Conservation (phyloP, 2,113 vertebrate genomes). For the Seriola dumerili region DNA sequence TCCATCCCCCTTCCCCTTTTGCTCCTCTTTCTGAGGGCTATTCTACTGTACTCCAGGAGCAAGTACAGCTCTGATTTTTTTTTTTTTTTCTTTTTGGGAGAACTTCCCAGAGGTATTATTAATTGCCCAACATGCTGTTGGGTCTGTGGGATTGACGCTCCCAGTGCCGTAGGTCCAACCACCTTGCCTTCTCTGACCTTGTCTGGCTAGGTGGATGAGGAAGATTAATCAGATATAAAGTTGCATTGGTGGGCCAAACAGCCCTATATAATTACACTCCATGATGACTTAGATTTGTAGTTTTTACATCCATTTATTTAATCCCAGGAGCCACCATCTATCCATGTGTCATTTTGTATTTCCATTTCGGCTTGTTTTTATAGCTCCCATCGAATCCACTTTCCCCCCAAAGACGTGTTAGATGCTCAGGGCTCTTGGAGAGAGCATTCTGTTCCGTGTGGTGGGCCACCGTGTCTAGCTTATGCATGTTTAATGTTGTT, state of each 20-base stretch:
- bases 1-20: conserved; percentile 18
- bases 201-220: conserved; percentile 39
- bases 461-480: conserved; percentile 68
- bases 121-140: conserved; percentile 67
- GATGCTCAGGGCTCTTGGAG: conserved; percentile 49
- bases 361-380: conserved; percentile 65
- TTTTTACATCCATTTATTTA: conserved; percentile 60
- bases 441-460: conserved; percentile 61
- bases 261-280: conserved; percentile 55
- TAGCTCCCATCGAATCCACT: conserved; percentile 45
- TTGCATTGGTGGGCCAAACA: conserved; percentile 37
- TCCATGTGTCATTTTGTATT: conserved; percentile 55
- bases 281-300: conserved; percentile 59
- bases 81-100: conserved; percentile 41
- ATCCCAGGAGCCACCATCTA: conserved; percentile 34
- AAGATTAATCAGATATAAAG: conserved; percentile 66
- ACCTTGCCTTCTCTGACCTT: conserved; percentile 59
- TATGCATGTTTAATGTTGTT: conserved; percentile 86
- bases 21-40: conserved; percentile 80
- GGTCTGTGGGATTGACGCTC: conserved; percentile 57
- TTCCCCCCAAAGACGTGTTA: conserved; percentile 46
- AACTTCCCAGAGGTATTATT: conserved; percentile 71
- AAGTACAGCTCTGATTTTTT: conserved; percentile 45
- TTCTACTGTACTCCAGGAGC: conserved; percentile 67
- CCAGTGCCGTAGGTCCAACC: conserved; percentile 49